Conservation (phyloP, 37 sponge, comb jelly and placozoan species). For the Lycopodina hypogea region DNA sequence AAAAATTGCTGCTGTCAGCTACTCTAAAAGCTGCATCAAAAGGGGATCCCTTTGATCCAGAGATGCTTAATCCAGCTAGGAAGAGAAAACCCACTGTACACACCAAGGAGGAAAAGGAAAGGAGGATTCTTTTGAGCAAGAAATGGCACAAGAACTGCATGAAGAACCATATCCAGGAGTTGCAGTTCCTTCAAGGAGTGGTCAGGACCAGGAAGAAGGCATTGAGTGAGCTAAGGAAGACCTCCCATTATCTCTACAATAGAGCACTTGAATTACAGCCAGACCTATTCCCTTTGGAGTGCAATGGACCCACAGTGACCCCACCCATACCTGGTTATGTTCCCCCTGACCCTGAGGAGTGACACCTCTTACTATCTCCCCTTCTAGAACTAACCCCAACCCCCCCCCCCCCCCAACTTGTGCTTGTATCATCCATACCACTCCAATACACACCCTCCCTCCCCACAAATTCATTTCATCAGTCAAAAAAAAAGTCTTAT, state of each 20-base stretch:
- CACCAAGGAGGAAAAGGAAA: constrained; percentile 57
- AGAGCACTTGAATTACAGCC: constrained; percentile 54
- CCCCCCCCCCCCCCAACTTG: no score
- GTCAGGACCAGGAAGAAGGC: constrained; percentile 65
- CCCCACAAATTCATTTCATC: neutral
- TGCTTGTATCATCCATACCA: no score
- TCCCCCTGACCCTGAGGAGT: constrained; percentile 72
- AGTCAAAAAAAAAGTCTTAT: no score
- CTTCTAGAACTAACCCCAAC: no score
- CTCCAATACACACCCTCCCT: no score
- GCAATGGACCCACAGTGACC: constrained; percentile 53
- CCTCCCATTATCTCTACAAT: constrained; percentile 62
- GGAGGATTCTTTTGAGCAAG: constrained; percentile 60
- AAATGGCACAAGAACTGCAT: constrained; percentile 65
- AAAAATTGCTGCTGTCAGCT: constrained; percentile 42
- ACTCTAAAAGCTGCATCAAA: constrained; percentile 52
- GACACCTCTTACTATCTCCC: neutral
- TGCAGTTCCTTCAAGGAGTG: constrained; percentile 31
- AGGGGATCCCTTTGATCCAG: constrained; percentile 84
- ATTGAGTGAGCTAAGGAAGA: constrained; percentile 68
- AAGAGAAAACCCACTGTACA: constrained; percentile 47
- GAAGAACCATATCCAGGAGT: constrained; percentile 58
- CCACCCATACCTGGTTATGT: constrained; percentile 62
- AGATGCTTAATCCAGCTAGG: constrained; percentile 79
- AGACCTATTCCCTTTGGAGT: constrained; percentile 60